These are phyloP conservation scores for Mixornis gularis DNA, from an alignment of 2,113 vertebrate genomes.

Conservation along the genomic window DNA sequence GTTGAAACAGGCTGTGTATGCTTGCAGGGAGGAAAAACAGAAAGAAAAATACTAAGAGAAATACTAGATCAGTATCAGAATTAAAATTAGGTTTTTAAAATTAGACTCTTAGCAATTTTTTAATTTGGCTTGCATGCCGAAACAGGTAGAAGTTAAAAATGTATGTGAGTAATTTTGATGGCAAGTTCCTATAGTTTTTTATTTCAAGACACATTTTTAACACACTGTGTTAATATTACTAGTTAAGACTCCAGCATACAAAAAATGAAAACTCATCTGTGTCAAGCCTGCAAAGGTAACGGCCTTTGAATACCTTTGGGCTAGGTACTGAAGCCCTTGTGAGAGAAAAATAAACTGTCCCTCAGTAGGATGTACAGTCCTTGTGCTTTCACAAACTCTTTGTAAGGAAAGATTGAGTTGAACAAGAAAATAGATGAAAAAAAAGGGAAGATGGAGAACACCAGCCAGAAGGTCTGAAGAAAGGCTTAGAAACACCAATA, in stretches of 20 bases:
- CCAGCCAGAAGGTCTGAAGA: neutral
- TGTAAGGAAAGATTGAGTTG: neutral
- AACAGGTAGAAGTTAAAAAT: neutral
- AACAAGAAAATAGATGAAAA: neutral
- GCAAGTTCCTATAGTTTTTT: neutral
- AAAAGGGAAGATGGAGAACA: neutral
- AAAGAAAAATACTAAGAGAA: neutral
- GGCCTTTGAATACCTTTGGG: neutral
- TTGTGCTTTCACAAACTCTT: neutral
- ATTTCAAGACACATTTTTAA: neutral
- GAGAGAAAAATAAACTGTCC: neutral
- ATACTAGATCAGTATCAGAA: neutral
- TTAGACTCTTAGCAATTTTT: neutral
- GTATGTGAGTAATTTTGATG: neutral
- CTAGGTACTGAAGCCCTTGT: neutral
- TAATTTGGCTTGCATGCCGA: neutral
- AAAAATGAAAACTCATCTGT: neutral
- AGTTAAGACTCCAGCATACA: neutral
- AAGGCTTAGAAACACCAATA: neutral
- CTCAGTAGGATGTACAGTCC: neutral
- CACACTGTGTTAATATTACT: neutral
- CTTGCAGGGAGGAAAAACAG: neutral
- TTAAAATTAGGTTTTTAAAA: neutral
- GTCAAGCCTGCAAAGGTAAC: neutral
- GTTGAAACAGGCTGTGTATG: neutral